phyloP scores from a whole-genome alignment of 2,113 vertebrate genomes.

The Marmota flaviventris region DNA sequence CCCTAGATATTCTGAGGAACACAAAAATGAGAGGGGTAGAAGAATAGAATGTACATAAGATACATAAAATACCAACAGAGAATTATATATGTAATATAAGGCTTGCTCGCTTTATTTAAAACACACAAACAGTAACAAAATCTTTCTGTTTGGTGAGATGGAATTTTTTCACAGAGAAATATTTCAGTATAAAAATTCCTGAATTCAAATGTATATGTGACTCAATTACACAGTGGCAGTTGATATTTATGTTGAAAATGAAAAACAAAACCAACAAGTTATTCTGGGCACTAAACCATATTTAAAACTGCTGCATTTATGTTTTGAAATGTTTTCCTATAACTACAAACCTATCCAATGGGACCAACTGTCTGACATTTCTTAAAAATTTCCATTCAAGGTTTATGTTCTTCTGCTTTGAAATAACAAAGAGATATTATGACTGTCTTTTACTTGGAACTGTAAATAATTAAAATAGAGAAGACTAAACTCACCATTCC shows the following conservation, averaged over 20 bases:
- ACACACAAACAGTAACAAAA: slow-evolving; percentile 77
- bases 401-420: slow-evolving; percentile 52
- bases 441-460: slow-evolving; percentile 4
- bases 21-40: slow-evolving; percentile 51
- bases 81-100: slow-evolving; percentile 56
- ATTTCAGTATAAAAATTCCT: slow-evolving; percentile 75
- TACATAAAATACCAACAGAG: slow-evolving; percentile 16
- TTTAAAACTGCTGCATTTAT: slow-evolving; percentile 71
- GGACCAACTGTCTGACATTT: slow-evolving; percentile 61
- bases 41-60: slow-evolving; percentile 54
- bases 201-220: slow-evolving; percentile 65
- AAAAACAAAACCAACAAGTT: slow-evolving; percentile 74
- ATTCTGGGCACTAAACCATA: slow-evolving; percentile 74
- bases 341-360: slow-evolving; percentile 68
- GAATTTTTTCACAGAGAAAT: slow-evolving; percentile 67
- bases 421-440: slow-evolving; percentile 36
- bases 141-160: slow-evolving; percentile 66
- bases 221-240: slow-evolving; percentile 67
- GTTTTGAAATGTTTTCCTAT: slow-evolving; percentile 76
- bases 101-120: slow-evolving; percentile 53
- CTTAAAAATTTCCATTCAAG: slow-evolving; percentile 66
- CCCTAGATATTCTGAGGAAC: slow-evolving; percentile 50
- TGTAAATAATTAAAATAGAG: slow-evolving; percentile 72
- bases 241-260: slow-evolving; percentile 79
- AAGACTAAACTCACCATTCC: not conserved